These are phyloP conservation scores for Drosophila atripex DNA, from an alignment of 2,888 invertebrate species.

Conservation along the genomic window DNA sequence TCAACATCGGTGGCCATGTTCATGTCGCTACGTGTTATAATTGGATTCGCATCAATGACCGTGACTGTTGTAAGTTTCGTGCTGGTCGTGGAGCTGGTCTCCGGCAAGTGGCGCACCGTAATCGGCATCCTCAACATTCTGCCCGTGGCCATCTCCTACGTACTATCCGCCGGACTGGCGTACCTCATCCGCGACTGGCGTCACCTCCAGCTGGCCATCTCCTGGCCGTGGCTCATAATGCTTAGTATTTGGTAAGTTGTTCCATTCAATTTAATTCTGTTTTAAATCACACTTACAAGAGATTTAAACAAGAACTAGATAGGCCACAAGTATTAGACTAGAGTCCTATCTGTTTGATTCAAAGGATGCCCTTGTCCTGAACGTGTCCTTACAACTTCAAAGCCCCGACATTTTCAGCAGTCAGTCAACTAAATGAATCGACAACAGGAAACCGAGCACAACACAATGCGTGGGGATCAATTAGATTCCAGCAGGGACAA, in stretches of 20 bases:
- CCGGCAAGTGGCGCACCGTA: conserved; percentile 87
- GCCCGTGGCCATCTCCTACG: conserved; percentile 87
- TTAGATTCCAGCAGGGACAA: conserved; percentile 67
- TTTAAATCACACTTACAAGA: not conserved
- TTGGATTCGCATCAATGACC: conserved; percentile 88
- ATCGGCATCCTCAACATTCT: conserved; percentile 87
- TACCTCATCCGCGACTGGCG: conserved; percentile 87
- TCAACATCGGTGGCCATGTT: conserved; percentile 86
- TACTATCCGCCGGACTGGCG: conserved; percentile 86
- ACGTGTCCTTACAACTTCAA: conserved; percentile 58
- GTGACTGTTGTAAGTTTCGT: conserved; percentile 88
- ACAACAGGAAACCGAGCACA: conserved; percentile 52
- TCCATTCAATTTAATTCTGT: not conserved
- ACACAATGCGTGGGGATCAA: conserved; percentile 56
- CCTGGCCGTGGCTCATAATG: conserved; percentile 86
- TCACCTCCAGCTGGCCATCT: conserved; percentile 85
- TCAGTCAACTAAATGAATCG: conserved; percentile 61
- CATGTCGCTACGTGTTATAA: conserved; percentile 85
- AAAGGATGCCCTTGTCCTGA: not conserved
- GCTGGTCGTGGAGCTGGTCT: conserved; percentile 87
- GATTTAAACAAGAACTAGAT: not conserved
- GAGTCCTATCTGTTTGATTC: conserved; percentile 11
- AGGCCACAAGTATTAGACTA: conserved; percentile 1
- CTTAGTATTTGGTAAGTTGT: conserved; percentile 85
- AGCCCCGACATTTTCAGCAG: conserved; percentile 56